Conservation (phyloP, 2,797 vertebrate genomes). For the Anisognathus igniventris region DNA sequence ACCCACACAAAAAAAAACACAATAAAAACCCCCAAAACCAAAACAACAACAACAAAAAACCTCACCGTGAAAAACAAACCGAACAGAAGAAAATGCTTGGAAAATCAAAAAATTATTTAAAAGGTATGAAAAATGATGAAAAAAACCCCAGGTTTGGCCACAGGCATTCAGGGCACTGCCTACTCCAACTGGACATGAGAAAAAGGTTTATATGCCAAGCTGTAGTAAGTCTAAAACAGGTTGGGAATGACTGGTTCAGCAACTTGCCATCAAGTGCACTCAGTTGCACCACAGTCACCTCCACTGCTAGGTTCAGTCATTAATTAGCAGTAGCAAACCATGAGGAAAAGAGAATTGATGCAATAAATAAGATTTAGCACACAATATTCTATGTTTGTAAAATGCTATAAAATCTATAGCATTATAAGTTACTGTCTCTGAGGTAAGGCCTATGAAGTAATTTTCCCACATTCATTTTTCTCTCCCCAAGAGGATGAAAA, state of each 20-base stretch:
- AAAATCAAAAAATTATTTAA: neutral
- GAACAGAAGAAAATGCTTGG: neutral
- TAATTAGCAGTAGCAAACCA: constrained; percentile 17
- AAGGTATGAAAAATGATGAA: neutral
- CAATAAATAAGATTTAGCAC: constrained; percentile 26
- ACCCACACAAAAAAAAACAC: too few relatives aligned
- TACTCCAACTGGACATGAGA: neutral
- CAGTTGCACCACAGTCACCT: neutral
- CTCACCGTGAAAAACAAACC: neutral
- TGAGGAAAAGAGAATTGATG: constrained; percentile 6
- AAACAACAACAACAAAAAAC: neutral
- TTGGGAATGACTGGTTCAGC: neutral
- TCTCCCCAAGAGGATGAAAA: neutral
- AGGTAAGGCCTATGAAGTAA: neutral
- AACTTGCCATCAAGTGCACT: neutral
- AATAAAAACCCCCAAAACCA: too few relatives aligned
- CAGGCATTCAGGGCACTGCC: neutral
- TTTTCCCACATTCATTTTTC: neutral
- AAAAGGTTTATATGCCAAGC: neutral
- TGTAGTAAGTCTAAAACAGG: neutral
- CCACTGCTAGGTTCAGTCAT: neutral
- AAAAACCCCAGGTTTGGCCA: neutral
- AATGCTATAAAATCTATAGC: constrained; percentile 25
- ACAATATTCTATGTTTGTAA: constrained; percentile 20
- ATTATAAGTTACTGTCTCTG: neutral